phyloP scores from a whole-genome alignment of 2,888 invertebrate species.

The Zeuzera pyrina region DNA sequence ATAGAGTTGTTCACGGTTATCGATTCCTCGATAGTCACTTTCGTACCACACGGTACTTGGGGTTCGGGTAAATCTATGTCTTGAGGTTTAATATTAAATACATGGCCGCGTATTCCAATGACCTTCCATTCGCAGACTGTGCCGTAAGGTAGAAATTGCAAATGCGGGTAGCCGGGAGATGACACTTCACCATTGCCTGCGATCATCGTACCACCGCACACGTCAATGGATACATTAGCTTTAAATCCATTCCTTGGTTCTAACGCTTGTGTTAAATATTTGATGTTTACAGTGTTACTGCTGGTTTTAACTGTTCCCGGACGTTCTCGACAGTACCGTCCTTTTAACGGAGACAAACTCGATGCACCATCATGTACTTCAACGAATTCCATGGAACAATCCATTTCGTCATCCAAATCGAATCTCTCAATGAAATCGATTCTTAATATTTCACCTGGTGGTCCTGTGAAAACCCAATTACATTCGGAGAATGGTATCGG shows the following conservation, averaged over 20 bases:
- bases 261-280: constrained; percentile 78
- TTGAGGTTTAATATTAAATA: constrained; percentile 32
- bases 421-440: constrained; percentile 85
- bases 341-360: constrained; percentile 75
- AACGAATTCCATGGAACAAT: constrained; percentile 74
- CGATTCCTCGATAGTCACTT: constrained; percentile 45
- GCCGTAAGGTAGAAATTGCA: constrained; percentile 62
- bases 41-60: constrained; percentile 39
- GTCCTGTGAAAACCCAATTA: constrained; percentile 82
- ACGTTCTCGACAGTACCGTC: constrained; percentile 74
- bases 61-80: constrained; percentile 37
- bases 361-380: constrained; percentile 91
- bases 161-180: constrained; percentile 79
- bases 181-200: constrained; percentile 73
- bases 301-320: constrained; percentile 76
- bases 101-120: constrained; percentile 39
- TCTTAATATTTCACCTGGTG: constrained; percentile 80
- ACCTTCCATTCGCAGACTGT: constrained; percentile 83
- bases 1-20: constrained; percentile 33
- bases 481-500: constrained; percentile 88
- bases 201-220: constrained; percentile 76
- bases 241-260: constrained; percentile 86
- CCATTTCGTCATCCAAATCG: constrained; percentile 65
- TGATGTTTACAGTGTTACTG: constrained; percentile 79
- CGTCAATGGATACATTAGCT: constrained; percentile 77